These are phyloP conservation scores for Crotalus helleri DNA, from an alignment of 2,113 vertebrate genomes.

Conservation along the genomic window DNA sequence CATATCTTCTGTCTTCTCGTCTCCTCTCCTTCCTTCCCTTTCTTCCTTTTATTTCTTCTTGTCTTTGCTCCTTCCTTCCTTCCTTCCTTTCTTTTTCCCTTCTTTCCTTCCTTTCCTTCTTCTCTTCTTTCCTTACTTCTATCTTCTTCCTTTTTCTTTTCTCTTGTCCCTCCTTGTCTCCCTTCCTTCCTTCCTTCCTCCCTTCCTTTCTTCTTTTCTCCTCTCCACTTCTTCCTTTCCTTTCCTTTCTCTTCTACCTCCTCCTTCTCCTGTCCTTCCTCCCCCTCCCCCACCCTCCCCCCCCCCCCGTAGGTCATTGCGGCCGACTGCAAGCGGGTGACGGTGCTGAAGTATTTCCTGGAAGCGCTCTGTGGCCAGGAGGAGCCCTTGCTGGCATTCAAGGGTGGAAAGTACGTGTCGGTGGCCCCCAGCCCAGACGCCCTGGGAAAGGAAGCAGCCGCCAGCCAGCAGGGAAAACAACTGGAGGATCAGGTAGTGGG, in stretches of 20 bases:
- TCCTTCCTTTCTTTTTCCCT: slow-evolving; percentile 50
- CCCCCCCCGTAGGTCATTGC: slow-evolving; percentile 85
- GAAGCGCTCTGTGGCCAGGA: slow-evolving; percentile 99
- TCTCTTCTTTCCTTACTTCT: background rate
- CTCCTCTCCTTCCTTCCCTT: slow-evolving; percentile 14
- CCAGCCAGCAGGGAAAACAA: slow-evolving; percentile 81
- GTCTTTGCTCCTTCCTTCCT: slow-evolving; percentile 50
- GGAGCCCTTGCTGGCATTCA: slow-evolving; percentile 97
- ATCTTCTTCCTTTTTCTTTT: background rate
- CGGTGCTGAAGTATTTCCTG: slow-evolving; percentile 98
- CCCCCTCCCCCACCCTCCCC: no score
- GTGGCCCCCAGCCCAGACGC: slow-evolving; percentile 84
- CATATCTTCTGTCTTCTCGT: slow-evolving; percentile 18
- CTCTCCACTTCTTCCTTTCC: no score
- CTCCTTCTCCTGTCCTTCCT: no score
- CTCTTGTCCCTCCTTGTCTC: background rate
- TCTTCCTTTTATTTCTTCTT: no score
- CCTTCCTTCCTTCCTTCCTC: background rate
- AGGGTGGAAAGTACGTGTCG: slow-evolving; percentile 98
- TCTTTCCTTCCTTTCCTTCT: background rate
- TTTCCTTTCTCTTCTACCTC: no score
- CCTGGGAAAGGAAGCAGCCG: slow-evolving; percentile 80
- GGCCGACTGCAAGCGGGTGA: slow-evolving; percentile 97
- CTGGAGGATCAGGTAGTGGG: slow-evolving; percentile 95
- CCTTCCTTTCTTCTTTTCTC: slow-evolving; percentile 60